These are phyloP conservation scores for Heteronetta atricapilla DNA, from an alignment of 2,113 vertebrate species.

Conservation along the genomic window DNA sequence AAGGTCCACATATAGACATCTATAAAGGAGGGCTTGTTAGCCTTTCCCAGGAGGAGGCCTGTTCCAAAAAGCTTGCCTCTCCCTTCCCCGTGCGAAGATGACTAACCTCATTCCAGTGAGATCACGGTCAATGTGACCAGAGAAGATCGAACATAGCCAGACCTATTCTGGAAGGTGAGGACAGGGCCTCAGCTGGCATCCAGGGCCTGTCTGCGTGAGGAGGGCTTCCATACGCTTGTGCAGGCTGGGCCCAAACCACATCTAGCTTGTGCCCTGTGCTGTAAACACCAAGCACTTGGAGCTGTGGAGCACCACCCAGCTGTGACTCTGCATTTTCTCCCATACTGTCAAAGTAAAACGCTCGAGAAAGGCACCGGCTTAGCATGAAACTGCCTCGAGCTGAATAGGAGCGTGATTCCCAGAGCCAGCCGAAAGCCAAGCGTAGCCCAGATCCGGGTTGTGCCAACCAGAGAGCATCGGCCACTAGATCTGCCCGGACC, in stretches of 20 bases:
- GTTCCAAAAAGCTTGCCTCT: constrained; percentile 1
- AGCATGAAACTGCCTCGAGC: background rate
- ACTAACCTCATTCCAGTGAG: constrained; percentile 59
- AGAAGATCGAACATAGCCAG: constrained; percentile 24
- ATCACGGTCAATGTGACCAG: constrained; percentile 66
- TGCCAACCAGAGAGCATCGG: background rate
- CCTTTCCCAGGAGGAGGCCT: background rate
- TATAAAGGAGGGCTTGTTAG: constrained; percentile 30
- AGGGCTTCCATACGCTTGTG: background rate
- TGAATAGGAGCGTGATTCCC: background rate
- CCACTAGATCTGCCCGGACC: background rate
- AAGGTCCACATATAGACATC: background rate
- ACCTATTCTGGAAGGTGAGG: constrained; percentile 53
- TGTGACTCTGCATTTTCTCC: background rate
- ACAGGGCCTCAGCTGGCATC: background rate
- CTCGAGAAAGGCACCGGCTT: background rate
- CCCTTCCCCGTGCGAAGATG: background rate
- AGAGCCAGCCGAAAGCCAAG: background rate
- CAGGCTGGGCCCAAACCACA: background rate
- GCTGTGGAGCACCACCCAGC: background rate
- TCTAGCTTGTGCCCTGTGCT: background rate
- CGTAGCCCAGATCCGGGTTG: background rate
- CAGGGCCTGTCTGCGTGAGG: background rate
- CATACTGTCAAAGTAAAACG: background rate
- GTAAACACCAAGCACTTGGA: background rate